Evolutionary conservation across 1,140 invertebrate species (phyloP).

Genomic region (Acyrthosiphon pisum): DNA sequence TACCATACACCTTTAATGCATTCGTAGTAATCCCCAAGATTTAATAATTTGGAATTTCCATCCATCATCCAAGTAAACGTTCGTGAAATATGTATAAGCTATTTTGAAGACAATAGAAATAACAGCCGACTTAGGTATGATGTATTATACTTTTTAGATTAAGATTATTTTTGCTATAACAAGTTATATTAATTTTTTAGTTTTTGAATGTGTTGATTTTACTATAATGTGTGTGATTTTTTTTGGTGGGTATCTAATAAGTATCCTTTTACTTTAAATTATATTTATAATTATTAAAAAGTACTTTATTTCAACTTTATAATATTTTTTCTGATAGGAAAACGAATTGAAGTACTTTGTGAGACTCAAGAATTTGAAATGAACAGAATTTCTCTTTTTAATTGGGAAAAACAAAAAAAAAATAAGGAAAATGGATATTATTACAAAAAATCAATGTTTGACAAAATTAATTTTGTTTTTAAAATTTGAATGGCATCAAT

Average conservation of each 20-base stretch:
- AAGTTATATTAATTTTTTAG: not conserved
- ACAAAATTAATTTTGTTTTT: too few relatives aligned
- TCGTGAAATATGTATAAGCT: not conserved
- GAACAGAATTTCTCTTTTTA: not conserved
- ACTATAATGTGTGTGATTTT: too few relatives aligned
- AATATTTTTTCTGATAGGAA: too few relatives aligned
- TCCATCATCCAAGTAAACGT: not conserved
- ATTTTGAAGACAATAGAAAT: conserved; percentile 19
- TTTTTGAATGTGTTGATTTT: not conserved
- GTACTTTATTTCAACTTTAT: too few relatives aligned
- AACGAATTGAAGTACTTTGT: too few relatives aligned
- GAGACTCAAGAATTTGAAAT: not conserved
- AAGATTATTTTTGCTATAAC: not conserved
- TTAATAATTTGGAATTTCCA: not conserved
- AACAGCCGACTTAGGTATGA: not conserved
- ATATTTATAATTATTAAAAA: too few relatives aligned
- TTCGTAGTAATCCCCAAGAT: not conserved
- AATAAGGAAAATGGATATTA: too few relatives aligned
- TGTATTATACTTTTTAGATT: not conserved
- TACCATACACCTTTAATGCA: not conserved
- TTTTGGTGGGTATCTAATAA: too few relatives aligned
- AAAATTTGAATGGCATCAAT: too few relatives aligned
- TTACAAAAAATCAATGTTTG: too few relatives aligned
- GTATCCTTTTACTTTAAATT: too few relatives aligned
- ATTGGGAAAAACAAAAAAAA: too few relatives aligned